Conservation (phyloP, 30 jellyfish, hydroid and myxozoan genomes). For the Morbakka virulenta region DNA sequence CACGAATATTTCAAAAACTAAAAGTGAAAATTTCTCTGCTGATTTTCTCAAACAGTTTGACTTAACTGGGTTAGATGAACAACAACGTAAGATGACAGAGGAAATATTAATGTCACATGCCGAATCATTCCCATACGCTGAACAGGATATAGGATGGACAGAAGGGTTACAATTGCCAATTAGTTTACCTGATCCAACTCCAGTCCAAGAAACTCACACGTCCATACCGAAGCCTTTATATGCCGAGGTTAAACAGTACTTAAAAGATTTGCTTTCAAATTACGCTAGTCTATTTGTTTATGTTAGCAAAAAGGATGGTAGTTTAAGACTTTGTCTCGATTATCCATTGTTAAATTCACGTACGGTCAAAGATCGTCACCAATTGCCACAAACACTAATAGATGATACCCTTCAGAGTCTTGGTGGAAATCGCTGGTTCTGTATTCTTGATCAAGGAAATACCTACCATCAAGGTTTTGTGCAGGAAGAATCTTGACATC, state of each 20-base stretch:
- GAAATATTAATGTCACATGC: neutral
- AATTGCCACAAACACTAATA: constrained; percentile 29
- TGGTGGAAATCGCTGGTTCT: constrained; percentile 48
- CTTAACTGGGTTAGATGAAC: neutral
- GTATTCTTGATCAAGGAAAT: constrained; percentile 36
- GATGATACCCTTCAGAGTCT: constrained; percentile 13
- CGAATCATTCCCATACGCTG: constrained; percentile 15
- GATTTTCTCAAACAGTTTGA: constrained; percentile 13
- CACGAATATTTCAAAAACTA: neutral
- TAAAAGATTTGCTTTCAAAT: constrained; percentile 26
- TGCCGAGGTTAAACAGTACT: constrained; percentile 32
- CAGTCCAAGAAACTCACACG: constrained; percentile 25
- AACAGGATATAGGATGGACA: constrained; percentile 35
- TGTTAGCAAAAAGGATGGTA: constrained; percentile 25
- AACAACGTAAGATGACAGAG: neutral
- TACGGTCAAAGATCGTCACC: constrained; percentile 46
- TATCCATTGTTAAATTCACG: constrained; percentile 3
- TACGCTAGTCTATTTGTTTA: constrained; percentile 36
- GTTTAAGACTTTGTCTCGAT: constrained; percentile 32
- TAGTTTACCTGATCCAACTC: constrained; percentile 10
- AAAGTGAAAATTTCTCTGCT: neutral
- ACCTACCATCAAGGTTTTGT: constrained; percentile 28
- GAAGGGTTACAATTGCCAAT: constrained; percentile 22
- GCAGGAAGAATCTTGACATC: neutral
- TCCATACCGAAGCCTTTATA: constrained; percentile 22